Base-by-base conservation (phyloP, 2,888 invertebrate species). In the Mantis religiosa region DNA sequence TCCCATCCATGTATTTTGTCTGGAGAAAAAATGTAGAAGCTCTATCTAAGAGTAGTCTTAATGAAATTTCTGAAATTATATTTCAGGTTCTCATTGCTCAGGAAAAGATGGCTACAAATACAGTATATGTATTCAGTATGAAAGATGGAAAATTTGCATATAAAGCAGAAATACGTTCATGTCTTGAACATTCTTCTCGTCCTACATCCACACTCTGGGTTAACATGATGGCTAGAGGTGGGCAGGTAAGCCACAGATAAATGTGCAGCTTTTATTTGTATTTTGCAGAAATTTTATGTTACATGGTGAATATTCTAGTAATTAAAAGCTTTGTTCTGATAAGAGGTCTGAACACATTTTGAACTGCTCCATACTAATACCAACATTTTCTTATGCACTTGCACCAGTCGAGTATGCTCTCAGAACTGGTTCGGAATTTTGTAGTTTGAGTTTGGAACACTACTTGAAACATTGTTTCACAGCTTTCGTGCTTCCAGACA, bases 41-140 rank as follows among this genome's bases (percentile, higher is more conserved):
- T 41, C 41, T 41, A 12, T 41, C 41, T 71, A 71, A 71, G 20
- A 20, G 0, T 71, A 71, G 4, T 20, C 8, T 54, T 54, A 54
- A 3, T 71, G 6, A 20, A 71, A 71, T 71, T 71, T 71, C 4
- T 71, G 15, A 20, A 71, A 20, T 71, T 71, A 71, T 20, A 71
- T 71, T 71, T 71, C 89, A 94, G 94, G 96, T 99, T 4, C 94
- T 99, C 71, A 99, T 99, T 93, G 99, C 99, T 0, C 99, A 99
- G 93, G 99, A 99, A 93, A 99, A 99, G 94, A 99, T 99, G 99
- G 99, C 99, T 9, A 99, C 99, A 12, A 99, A 99, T 93, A 99
- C 99, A 85, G 99, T 99, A 1, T 99, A 99, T 94, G 99, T 99
- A 25, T 99, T 99, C 92, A 97, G 98, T 92, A 99, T 99, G 98